Base-by-base conservation (phyloP, 2,888 invertebrate species). In the Drosophila setosimentum region DNA sequence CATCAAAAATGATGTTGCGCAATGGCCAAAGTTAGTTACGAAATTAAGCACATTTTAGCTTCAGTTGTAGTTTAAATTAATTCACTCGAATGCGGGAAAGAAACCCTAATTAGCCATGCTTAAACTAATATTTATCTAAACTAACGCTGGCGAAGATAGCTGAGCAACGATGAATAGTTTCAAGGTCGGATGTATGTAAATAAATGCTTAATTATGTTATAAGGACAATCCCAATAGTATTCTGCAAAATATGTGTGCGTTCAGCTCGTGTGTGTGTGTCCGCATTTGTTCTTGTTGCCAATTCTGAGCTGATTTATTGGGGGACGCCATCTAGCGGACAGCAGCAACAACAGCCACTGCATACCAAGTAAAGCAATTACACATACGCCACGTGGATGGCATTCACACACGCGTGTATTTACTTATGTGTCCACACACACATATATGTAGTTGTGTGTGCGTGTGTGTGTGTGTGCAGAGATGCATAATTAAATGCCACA, bases 401-500 rank as follows among this genome's bases (percentile, higher is more conserved):
- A 55, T 48, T n/a, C 61, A 63, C 51, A 45, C 40, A 63, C 49
- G 55, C 33, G 24, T 42, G 30, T 40, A 32, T 21, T 35, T 27
- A 61, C 60, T 29, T 45, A 42, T 42, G 24, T 24, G 45, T 45
- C 21, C 13, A 7, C 21, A 16, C n/a, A 11, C 11, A 42, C n/a
- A 42, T 2, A 1, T 1, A 58, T 13, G 11, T 48, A 27, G 32
- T 29, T 0, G 21, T 55, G 8, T 0, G 27, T 40, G 50, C 11
- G 24, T 11, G 29, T 8, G 33, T 18, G 29, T 32, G 40, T 50
- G 45, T 78, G 75, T 50, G 53, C 75, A 65, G 53, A 66, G 62
- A 63, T 76, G 77, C 68, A 79, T 81, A 81, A 79, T 77, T 78
- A 78, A 87, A 74, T 67, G 68, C 63, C 75, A 65, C 50, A 42